Percentiles rank a stretch among this genome's conserved stretches.
phyloP scores from a whole-genome alignment of 2,113 vertebrate genomes.

The Ptyas mucosa region DNA sequence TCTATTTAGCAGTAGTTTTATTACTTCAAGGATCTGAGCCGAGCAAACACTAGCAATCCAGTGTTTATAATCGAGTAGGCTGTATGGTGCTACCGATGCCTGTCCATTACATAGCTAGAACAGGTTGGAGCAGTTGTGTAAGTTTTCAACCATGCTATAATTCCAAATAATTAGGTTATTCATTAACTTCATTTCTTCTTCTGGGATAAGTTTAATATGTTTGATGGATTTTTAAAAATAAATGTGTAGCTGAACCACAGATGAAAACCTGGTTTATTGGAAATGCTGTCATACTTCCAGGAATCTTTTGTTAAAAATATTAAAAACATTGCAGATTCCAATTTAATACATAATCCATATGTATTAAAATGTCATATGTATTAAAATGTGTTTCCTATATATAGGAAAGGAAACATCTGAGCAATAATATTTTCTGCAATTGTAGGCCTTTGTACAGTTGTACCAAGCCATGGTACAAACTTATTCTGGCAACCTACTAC shows the following conservation, averaged over 20 bases:
- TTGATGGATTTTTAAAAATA: not conserved
- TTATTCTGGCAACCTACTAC: not conserved
- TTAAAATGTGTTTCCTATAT: not conserved
- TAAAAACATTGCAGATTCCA: not conserved
- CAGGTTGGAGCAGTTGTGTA: not conserved
- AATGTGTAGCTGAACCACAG: not conserved
- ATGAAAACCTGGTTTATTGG: not conserved
- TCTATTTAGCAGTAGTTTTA: not conserved
- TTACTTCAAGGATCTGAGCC: not conserved
- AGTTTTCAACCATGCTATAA: not conserved
- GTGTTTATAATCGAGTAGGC: not conserved
- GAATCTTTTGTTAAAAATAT: not conserved
- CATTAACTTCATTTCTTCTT: not conserved
- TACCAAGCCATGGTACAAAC: not conserved
- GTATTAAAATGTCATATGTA: not conserved
- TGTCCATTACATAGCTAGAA: not conserved
- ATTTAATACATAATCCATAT: no score
- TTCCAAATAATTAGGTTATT: not conserved
- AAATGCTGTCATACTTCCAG: not conserved
- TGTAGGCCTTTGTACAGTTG: not conserved
- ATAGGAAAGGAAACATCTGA: not conserved
- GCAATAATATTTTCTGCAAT: not conserved
- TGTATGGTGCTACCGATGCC: not conserved
- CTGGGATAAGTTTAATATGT: not conserved
- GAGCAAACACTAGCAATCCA: not conserved